A percentile compares a stretch with the other conserved stretches of the same genome.
These are phyloP conservation scores for Motacilla alba DNA, from an alignment of 2,113 vertebrate genomes.

Conservation along the genomic window DNA sequence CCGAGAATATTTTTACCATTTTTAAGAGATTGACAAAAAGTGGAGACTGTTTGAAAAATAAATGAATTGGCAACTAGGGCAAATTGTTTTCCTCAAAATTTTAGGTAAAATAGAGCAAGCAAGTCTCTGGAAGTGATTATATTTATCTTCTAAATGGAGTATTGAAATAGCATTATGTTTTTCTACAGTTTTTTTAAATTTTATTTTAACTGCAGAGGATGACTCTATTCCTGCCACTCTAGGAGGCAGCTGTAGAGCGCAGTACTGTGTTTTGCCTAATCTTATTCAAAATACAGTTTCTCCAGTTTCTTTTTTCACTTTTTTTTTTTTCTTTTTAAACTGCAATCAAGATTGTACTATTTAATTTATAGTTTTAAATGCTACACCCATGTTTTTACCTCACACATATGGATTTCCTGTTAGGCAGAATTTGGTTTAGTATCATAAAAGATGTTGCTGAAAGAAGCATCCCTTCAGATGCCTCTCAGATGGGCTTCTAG, in stretches of 20 bases:
- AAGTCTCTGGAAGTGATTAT: neutral
- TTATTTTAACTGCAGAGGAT: neutral
- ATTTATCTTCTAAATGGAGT: neutral
- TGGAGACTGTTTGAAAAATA: neutral
- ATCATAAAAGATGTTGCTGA: neutral
- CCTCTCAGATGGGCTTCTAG: neutral
- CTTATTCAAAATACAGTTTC: neutral
- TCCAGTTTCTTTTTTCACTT: neutral
- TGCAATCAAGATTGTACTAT: neutral
- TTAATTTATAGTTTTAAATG: neutral
- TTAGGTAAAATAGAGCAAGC: neutral
- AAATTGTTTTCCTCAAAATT: neutral
- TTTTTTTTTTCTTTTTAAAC: neutral
- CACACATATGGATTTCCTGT: neutral
- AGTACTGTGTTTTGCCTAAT: neutral
- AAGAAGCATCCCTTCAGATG: neutral
- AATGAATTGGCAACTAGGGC: neutral
- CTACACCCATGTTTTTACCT: neutral
- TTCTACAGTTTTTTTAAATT: neutral
- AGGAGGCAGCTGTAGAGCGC: neutral
- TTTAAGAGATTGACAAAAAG: neutral
- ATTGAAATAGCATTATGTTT: neutral
- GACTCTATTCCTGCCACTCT: neutral
- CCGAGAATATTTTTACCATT: neutral
- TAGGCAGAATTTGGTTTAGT: neutral